Evolutionary conservation across 1,140 invertebrate species (phyloP).

Genomic region (Cherax quadricarinatus): DNA sequence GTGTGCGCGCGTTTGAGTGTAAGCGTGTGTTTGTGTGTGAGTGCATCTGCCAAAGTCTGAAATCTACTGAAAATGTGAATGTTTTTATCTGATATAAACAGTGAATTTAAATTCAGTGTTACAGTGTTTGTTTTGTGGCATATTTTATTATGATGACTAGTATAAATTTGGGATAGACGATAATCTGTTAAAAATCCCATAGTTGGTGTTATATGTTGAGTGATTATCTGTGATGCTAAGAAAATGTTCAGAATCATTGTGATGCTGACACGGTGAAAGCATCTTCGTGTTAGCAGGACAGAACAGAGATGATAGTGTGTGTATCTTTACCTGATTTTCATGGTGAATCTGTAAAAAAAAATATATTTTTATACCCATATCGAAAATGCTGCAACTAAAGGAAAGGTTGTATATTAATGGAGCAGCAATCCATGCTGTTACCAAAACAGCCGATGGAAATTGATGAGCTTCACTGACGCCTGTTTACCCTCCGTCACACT

Average conservation of each 20-base stretch:
- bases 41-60: background rate
- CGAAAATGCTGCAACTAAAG: background rate
- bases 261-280: background rate
- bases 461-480: background rate
- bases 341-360: background rate
- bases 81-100: background rate
- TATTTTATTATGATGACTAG: background rate
- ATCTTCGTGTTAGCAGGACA: background rate
- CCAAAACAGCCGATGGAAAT: background rate
- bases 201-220: too few relatives aligned
- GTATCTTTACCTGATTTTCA: background rate
- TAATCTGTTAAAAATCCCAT: background rate
- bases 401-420: background rate
- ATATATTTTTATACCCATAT: too few relatives aligned
- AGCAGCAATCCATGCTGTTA: background rate
- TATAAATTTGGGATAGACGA: background rate
- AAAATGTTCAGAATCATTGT: background rate
- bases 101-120: background rate
- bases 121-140: background rate
- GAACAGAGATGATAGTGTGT: background rate
- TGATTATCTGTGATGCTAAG: too few relatives aligned
- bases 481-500: background rate
- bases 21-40: background rate
- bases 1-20: background rate
- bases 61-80: background rate